Evolutionary conservation across 2,797 vertebrate genomes (phyloP).

Genomic region (Cottoperca gobio): DNA sequence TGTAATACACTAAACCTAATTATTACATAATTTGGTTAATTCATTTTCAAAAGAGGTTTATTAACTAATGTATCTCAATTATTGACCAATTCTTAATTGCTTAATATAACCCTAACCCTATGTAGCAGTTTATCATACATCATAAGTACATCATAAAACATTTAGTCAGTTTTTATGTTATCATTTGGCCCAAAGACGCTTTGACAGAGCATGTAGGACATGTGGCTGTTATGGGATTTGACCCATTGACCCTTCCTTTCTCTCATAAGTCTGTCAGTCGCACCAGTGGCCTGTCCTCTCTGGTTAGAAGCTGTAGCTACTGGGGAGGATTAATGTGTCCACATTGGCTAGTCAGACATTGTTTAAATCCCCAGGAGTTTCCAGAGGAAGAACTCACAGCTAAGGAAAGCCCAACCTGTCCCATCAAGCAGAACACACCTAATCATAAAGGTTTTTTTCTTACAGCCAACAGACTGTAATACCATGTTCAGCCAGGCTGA

Average conservation of each 20-base stretch:
- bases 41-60: neutral
- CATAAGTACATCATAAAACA: neutral
- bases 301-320: constrained; percentile 32
- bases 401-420: constrained; percentile 34
- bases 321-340: constrained; percentile 56
- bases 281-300: constrained; percentile 33
- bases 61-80: neutral
- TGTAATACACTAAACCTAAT: neutral
- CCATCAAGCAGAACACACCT: constrained; percentile 50
- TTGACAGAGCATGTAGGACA: neutral
- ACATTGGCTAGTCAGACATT: constrained; percentile 39
- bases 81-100: neutral
- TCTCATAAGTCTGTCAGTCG: constrained; percentile 40
- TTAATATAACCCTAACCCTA: too few relatives aligned
- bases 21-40: neutral
- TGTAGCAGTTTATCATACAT: neutral
- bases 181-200: neutral
- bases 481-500: constrained; percentile 13
- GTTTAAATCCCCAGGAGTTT: constrained; percentile 45
- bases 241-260: constrained; percentile 30
- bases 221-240: constrained; percentile 21
- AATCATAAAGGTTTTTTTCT: neutral
- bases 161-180: neutral
- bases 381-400: constrained; percentile 28
- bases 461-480: constrained; percentile 16